Conservation (phyloP, 2,888 invertebrate species). For the Therioaphis trifolii region DNA sequence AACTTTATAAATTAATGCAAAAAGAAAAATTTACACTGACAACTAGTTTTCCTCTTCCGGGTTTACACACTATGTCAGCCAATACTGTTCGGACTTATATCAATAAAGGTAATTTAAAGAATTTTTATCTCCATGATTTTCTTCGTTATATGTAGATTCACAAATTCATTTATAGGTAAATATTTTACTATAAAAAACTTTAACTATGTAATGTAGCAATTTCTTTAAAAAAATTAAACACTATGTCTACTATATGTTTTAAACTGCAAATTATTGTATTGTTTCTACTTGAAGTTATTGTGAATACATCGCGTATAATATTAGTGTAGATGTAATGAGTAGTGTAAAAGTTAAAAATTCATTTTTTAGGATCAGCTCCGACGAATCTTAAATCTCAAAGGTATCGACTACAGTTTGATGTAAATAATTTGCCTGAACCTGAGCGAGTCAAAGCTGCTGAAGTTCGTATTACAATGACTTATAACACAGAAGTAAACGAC, state of each 20-base stretch:
- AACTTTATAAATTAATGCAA: conserved; percentile 28
- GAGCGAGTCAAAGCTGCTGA: conserved; percentile 87
- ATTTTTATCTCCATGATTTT: no score
- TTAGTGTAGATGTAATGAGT: no score
- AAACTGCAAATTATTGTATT: no score
- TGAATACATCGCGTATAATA: no score
- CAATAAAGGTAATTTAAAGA: conserved; percentile 75
- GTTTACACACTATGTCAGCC: conserved; percentile 79
- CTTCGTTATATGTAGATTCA: no score
- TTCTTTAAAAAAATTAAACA: no score
- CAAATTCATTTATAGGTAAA: no score
- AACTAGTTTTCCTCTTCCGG: conserved; percentile 76
- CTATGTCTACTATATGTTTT: no score
- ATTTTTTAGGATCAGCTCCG: conserved; percentile 30
- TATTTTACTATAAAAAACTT: no score
- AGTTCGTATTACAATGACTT: conserved; percentile 75
- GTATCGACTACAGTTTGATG: conserved; percentile 85
- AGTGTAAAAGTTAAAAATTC: not conserved
- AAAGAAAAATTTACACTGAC: conserved; percentile 67
- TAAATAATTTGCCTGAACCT: conserved; percentile 78
- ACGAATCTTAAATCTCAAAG: conserved; percentile 68
- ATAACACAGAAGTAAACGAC: not conserved
- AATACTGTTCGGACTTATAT: conserved; percentile 88
- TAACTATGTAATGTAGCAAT: no score
- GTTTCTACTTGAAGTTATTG: no score